Conservation (phyloP, 2,113 vertebrate species). For the Polypterus senegalus region DNA sequence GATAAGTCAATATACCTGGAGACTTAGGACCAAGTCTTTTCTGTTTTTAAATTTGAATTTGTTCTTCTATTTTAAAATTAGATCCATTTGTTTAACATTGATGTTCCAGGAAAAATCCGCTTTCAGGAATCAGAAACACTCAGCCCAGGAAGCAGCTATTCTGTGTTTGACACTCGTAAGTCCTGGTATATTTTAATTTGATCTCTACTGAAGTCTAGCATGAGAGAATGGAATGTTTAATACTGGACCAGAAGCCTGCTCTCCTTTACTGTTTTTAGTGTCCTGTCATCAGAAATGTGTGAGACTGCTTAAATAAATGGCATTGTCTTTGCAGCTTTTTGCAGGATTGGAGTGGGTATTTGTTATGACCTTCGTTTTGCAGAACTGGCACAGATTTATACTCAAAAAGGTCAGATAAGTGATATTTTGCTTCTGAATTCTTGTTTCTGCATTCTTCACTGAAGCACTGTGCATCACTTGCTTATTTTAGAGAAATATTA, state of each 20-base stretch:
- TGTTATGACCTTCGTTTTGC: conserved; percentile 93
- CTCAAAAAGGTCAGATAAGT: conserved; percentile 63
- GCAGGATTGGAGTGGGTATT: conserved; percentile 88
- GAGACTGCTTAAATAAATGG: neutral
- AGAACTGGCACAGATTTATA: conserved; percentile 86
- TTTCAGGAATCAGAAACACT: conserved; percentile 91
- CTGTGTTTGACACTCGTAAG: conserved; percentile 82
- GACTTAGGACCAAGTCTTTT: too few species aligned
- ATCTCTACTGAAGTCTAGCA: too few species aligned
- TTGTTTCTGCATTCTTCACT: too few species aligned
- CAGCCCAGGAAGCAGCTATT: conserved; percentile 71
- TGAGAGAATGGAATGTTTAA: too few species aligned
- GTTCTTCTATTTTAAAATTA: conserved; percentile 31
- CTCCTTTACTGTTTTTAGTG: neutral
- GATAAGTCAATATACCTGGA: too few species aligned
- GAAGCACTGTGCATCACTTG: too few species aligned
- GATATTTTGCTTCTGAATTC: neutral
- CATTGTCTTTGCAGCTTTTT: conserved; percentile 60
- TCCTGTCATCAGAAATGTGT: neutral
- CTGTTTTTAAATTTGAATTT: neutral
- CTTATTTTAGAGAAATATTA: too few species aligned
- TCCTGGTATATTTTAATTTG: conserved; percentile 7
- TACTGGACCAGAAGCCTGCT: too few species aligned
- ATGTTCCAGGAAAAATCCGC: conserved; percentile 83
- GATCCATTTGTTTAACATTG: conserved; percentile 94